Conservation (phyloP, 2,113 vertebrate species). For the Percopsis transmontana region DNA sequence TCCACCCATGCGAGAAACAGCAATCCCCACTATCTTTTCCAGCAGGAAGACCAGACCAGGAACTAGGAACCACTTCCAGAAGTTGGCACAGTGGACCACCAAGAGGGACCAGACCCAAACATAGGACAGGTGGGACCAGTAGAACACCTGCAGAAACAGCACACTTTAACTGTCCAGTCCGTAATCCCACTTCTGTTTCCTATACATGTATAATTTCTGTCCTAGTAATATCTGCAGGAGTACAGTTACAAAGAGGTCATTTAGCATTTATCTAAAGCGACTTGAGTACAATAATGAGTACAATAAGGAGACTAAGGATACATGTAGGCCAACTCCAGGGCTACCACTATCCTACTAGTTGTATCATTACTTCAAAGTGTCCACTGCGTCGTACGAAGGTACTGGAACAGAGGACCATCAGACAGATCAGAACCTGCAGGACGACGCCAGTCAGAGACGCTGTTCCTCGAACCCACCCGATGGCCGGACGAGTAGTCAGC, state of each 20-base stretch:
- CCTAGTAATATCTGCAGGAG: too few relatives aligned
- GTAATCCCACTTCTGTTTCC: too few relatives aligned
- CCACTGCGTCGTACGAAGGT: slow-evolving; percentile 83
- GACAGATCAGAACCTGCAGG: slow-evolving; percentile 77
- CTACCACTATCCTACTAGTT: too few relatives aligned
- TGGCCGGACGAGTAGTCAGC: slow-evolving; percentile 75
- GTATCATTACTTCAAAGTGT: slow-evolving; percentile 82
- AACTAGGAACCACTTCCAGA: slow-evolving; percentile 92
- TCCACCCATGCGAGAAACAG: slow-evolving; percentile 70
- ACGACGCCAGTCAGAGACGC: slow-evolving; percentile 80
- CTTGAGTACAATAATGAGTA: too few relatives aligned
- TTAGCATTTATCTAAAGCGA: too few relatives aligned
- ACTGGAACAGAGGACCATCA: slow-evolving; percentile 84
- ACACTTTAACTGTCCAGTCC: too few relatives aligned
- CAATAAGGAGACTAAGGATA: too few relatives aligned
- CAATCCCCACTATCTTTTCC: slow-evolving; percentile 83
- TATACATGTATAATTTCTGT: too few relatives aligned
- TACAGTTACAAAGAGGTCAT: too few relatives aligned
- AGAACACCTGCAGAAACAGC: slow-evolving; percentile 81
- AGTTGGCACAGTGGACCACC: slow-evolving; percentile 86
- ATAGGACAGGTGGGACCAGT: slow-evolving; percentile 90
- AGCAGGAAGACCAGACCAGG: slow-evolving; percentile 82
- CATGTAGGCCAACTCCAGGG: too few relatives aligned
- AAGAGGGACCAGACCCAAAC: slow-evolving; percentile 84
- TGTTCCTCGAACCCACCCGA: slow-evolving; percentile 79